phyloP scores from a whole-genome alignment of 2,113 vertebrate genomes.

The Carettochelys insculpta region DNA sequence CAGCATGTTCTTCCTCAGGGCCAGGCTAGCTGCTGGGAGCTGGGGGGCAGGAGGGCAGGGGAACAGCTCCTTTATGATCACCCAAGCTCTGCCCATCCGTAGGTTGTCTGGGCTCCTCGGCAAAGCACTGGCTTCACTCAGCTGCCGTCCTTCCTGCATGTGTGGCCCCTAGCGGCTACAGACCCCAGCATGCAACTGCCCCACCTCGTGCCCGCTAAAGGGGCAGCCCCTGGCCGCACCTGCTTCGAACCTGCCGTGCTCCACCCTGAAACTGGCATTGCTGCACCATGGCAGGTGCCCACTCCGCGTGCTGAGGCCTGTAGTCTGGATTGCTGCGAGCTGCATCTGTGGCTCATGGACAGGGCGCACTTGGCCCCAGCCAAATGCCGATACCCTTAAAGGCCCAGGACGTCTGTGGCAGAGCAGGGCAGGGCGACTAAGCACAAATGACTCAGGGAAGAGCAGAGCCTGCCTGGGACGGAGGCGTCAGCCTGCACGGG shows the following conservation, averaged over 20 bases:
- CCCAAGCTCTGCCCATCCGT: not conserved
- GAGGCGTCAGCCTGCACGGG: not conserved
- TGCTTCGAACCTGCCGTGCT: not conserved
- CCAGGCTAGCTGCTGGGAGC: not conserved
- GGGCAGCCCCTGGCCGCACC: not conserved
- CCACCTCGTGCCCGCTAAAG: not conserved
- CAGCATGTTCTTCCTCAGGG: not conserved
- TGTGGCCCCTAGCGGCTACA: not conserved
- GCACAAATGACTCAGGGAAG: not conserved
- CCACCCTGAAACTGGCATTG: no score
- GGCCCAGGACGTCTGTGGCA: not conserved
- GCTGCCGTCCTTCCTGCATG: not conserved
- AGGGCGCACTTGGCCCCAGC: not conserved
- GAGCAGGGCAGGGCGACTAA: not conserved
- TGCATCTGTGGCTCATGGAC: no score
- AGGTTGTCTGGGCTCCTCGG: not conserved
- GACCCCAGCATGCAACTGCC: not conserved
- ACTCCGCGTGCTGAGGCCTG: not conserved
- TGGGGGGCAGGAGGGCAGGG: not conserved
- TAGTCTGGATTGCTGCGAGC: not conserved
- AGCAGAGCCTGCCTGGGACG: not conserved
- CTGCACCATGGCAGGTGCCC: not conserved
- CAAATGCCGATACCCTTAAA: not conserved
- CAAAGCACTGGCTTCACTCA: not conserved
- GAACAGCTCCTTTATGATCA: not conserved